These are phyloP conservation scores for Chrysolina haemoptera DNA, from an alignment of 2,888 invertebrate genomes.

Conservation along the genomic window DNA sequence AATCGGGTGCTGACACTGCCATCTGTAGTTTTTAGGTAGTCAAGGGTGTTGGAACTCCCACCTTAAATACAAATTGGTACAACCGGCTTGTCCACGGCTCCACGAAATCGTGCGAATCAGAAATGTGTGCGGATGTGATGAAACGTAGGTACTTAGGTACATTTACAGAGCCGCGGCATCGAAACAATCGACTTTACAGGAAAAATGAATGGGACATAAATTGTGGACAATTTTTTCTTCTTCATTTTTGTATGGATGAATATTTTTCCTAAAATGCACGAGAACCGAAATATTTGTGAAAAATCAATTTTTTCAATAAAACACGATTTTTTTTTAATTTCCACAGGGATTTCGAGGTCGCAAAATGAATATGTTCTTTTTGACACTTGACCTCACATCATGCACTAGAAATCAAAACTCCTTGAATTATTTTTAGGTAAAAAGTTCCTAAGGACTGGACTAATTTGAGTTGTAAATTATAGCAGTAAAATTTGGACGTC, in stretches of 20 bases:
- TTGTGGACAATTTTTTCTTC: neutral
- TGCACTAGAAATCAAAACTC: no score
- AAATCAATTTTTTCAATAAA: slow-evolving; percentile 2
- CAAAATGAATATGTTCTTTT: no score
- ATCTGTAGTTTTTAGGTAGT: no score
- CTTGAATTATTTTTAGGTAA: no score
- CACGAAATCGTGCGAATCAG: neutral
- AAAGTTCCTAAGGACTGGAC: no score
- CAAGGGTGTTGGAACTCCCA: no score
- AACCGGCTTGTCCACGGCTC: no score
- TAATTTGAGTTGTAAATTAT: no score
- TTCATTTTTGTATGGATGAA: neutral
- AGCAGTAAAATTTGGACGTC: no score
- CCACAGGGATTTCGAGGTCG: neutral
- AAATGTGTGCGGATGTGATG: neutral
- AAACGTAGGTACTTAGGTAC: neutral
- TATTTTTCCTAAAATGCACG: neutral
- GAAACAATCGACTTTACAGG: neutral
- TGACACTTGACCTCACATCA: no score
- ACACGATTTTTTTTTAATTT: neutral
- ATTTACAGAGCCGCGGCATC: neutral
- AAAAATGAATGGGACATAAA: slow-evolving; percentile 11
- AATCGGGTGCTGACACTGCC: no score
- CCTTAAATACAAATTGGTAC: no score
- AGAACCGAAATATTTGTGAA: neutral